Evolutionary conservation across 2,797 vertebrate genomes (phyloP).

Genomic region (Eptatretus atami): DNA sequence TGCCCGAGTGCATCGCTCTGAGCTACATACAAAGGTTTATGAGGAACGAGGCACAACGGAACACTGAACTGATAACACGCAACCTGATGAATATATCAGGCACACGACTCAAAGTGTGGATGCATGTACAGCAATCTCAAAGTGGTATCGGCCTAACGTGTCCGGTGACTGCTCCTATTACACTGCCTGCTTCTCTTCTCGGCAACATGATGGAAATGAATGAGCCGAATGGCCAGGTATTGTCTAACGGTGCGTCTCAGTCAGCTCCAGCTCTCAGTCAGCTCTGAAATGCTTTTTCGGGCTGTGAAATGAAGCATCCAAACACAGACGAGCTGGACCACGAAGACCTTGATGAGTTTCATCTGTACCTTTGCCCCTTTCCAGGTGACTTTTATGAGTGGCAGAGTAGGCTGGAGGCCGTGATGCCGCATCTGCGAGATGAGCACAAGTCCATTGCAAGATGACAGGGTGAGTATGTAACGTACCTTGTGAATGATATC

Average conservation of each 20-base stretch:
- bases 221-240: slow-evolving; percentile 90
- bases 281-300: slow-evolving; percentile 41
- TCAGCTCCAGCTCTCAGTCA: slow-evolving; percentile 65
- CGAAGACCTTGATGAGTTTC: slow-evolving; percentile 88
- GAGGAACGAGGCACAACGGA: too few species aligned
- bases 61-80: too few species aligned
- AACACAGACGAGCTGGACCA: slow-evolving; percentile 84
- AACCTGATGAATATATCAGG: too few species aligned
- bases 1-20: too few species aligned
- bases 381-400: slow-evolving; percentile 85
- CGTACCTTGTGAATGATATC: slow-evolving; percentile 89
- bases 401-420: slow-evolving; percentile 81
- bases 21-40: too few species aligned
- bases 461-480: slow-evolving; percentile 81
- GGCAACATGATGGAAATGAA: slow-evolving; percentile 37
- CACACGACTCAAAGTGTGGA: too few species aligned
- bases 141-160: too few species aligned
- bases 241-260: slow-evolving; percentile 93
- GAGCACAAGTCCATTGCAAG: slow-evolving; percentile 94
- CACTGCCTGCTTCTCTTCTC: too few species aligned
- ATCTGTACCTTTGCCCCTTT: slow-evolving; percentile 81
- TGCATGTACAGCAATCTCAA: too few species aligned
- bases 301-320: slow-evolving; percentile 61
- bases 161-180: too few species aligned
- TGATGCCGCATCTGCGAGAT: slow-evolving; percentile 93